These are phyloP conservation scores for Cossypha caffra DNA, from an alignment of 2,797 vertebrate species.

Conservation along the genomic window DNA sequence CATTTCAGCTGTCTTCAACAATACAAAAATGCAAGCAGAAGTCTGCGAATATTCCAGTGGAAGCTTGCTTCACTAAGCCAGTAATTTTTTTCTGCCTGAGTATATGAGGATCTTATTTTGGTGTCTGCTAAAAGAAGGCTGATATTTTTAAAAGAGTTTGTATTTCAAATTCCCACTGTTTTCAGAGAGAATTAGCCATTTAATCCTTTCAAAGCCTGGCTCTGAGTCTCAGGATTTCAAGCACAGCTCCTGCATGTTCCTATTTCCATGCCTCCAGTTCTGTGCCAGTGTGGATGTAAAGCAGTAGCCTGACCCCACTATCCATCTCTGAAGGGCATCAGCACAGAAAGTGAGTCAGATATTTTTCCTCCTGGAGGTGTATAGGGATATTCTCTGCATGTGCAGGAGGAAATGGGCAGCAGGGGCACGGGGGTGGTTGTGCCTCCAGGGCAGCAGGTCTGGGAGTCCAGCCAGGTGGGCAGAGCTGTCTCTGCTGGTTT, in stretches of 20 bases:
- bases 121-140: not conserved
- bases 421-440: rapidly evolving
- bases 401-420: not conserved
- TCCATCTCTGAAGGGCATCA: not conserved
- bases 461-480: not conserved
- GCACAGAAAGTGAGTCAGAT: not conserved
- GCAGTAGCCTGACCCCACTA: not conserved
- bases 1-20: not conserved
- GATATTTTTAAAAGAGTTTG: not conserved
- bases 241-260: not conserved
- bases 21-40: not conserved
- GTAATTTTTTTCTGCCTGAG: not conserved
- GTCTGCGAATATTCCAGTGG: not conserved
- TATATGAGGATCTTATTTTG: not conserved
- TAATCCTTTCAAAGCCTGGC: not conserved
- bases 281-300: not conserved
- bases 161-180: not conserved
- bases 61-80: not conserved
- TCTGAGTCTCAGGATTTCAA: not conserved
- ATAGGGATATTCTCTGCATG: no score
- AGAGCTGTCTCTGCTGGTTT: not conserved
- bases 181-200: not conserved
- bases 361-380: not conserved
- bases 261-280: not conserved
- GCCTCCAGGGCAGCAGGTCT: not conserved